Evolutionary conservation across 2,113 vertebrate species (phyloP), one percentile per base, ranked within the genome.

Genomic region (Anoura caudifer): DNA sequence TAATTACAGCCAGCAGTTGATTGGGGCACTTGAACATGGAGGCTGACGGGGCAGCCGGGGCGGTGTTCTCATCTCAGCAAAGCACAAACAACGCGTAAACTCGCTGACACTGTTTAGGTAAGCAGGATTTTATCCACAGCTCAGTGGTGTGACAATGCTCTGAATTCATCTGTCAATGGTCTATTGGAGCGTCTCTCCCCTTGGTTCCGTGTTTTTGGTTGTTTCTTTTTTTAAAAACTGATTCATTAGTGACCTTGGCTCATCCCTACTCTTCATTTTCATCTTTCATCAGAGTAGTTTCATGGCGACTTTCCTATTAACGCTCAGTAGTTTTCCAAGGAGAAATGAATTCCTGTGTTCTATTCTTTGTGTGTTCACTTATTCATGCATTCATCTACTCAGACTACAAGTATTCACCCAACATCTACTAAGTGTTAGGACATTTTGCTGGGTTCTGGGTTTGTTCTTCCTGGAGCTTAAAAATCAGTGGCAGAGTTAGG

Each of bases 21-120:
- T 84, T 86, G 90, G 94, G 90, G 61, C 95, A 95, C 87, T 72
- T 95, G 97, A 95, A 24, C 84, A 26, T 3, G 95, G 67, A 90
- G 76, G 61, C 93, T 33, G 94, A 59, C 36, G 14, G 63, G 96
- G 63, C 96, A 95, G 88, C 54, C 14, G 1, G 7, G 2, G 8
- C 17, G 45, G 7, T 26, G 50, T 76, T 81, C 63, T 95, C 92
- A 81, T 97, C 86, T 61, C 94, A 33, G 45, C 14, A 96, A 91
- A 97, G 96, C 79, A 67, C 85, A 94, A 88, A 86, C 93, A 92
- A 17, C 33, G 59, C 75, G 28, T 45, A 83, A 80, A 83, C 85
- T 86, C 16, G 1, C 92, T 56, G 41, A 17, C 75, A 13, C 1
- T 70, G 92, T 56, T 80, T 88, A 95, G 95, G 85, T 65, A 91